A percentile compares a stretch with the other conserved stretches of the same genome.
These are phyloP conservation scores for Physeter macrocephalus DNA, from an alignment of 2,113 vertebrate species.

Conservation along the genomic window DNA sequence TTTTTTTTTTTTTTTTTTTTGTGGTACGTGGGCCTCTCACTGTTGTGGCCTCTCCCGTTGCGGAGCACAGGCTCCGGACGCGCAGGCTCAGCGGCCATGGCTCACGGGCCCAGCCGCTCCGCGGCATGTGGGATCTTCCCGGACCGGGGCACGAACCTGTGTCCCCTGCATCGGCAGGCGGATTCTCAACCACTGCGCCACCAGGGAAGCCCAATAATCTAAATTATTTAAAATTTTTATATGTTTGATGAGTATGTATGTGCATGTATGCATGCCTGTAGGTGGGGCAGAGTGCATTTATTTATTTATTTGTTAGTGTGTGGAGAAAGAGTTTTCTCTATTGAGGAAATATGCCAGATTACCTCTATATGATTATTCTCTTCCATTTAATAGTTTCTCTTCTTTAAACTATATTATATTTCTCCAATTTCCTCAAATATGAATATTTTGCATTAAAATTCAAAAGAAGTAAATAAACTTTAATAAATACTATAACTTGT, in stretches of 20 bases:
- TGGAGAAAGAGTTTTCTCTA: neutral
- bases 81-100: no score
- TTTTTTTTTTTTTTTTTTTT: no score
- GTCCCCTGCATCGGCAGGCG: no score
- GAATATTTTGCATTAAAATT: neutral
- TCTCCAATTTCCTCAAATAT: neutral
- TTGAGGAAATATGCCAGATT: neutral
- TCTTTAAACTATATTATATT: neutral
- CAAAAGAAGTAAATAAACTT: neutral
- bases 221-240: neutral
- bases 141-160: no score
- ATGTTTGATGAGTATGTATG: neutral
- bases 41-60: no score
- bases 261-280: neutral
- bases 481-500: neutral
- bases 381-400: neutral
- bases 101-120: no score
- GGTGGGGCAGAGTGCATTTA: neutral
- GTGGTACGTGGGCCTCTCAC: no score
- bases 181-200: no score
- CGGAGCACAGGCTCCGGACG: no score
- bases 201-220: no score
- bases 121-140: no score
- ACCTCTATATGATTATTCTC: neutral
- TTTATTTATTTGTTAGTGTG: neutral